phyloP scores from a whole-genome alignment of 2,888 invertebrate genomes.

The Limnephilus marmoratus region DNA sequence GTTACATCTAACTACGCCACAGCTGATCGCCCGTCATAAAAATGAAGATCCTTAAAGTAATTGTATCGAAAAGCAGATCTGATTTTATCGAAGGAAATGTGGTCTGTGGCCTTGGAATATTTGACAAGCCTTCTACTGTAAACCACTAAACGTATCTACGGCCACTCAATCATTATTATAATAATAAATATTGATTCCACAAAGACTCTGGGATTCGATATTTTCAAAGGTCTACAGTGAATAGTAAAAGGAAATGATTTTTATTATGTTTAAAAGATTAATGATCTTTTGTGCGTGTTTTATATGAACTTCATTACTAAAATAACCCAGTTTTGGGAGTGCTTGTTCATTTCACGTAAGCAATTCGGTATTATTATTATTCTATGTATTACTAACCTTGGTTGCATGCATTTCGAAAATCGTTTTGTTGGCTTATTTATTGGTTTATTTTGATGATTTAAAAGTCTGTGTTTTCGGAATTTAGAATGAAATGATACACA shows the following conservation, averaged over 20 bases:
- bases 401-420: too few relatives aligned
- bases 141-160: neutral
- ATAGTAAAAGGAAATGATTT: neutral
- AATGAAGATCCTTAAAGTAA: neutral
- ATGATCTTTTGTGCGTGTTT: neutral
- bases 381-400: too few relatives aligned
- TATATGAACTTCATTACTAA: neutral
- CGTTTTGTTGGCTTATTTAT: too few relatives aligned
- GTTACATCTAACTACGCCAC: neutral
- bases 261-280: neutral
- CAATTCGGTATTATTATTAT: too few relatives aligned
- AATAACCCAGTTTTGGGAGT: neutral
- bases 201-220: neutral
- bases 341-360: neutral
- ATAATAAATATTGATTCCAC: neutral
- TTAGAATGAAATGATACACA: too few relatives aligned
- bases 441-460: too few relatives aligned
- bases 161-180: neutral
- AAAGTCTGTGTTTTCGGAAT: too few relatives aligned
- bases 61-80: neutral
- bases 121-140: slow-evolving; percentile 10
- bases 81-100: neutral
- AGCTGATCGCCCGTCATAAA: neutral
- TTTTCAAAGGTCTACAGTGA: neutral
- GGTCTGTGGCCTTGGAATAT: slow-evolving; percentile 5